Conservation (phyloP, 2,797 vertebrate genomes). For the Brachymystax lenok region DNA sequence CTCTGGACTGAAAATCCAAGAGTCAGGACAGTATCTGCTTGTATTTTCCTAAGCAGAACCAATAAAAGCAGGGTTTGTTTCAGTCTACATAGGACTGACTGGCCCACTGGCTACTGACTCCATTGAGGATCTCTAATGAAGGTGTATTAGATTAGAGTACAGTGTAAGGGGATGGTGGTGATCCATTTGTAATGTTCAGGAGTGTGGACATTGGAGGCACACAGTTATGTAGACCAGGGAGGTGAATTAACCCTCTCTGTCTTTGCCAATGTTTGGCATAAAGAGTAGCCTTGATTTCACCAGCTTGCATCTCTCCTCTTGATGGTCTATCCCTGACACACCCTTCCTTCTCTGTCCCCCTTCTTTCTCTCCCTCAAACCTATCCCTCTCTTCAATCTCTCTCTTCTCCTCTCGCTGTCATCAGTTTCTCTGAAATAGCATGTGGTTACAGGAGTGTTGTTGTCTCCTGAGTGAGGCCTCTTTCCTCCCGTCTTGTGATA, state of each 20-base stretch:
- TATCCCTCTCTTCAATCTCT: background rate
- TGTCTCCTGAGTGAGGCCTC: no score
- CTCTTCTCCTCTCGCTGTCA: background rate
- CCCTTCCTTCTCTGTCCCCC: background rate
- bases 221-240: no score
- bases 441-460: background rate
- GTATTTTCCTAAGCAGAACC: background rate
- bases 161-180: no score
- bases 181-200: no score
- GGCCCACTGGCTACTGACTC: background rate
- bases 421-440: background rate
- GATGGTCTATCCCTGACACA: background rate
- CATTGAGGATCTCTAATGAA: background rate
- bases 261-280: no score
- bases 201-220: no score
- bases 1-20: no score
- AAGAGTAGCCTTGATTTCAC: no score
- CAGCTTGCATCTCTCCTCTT: background rate
- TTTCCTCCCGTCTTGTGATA: slow-evolving; percentile 31
- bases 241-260: no score
- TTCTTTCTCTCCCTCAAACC: background rate
- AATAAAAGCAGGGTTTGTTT: background rate
- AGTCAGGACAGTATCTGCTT: background rate
- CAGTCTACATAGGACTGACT: background rate
- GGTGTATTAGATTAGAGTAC: no score